phyloP scores from a whole-genome alignment of 2,888 invertebrate genomes.

The Heteromurus nitidus region DNA sequence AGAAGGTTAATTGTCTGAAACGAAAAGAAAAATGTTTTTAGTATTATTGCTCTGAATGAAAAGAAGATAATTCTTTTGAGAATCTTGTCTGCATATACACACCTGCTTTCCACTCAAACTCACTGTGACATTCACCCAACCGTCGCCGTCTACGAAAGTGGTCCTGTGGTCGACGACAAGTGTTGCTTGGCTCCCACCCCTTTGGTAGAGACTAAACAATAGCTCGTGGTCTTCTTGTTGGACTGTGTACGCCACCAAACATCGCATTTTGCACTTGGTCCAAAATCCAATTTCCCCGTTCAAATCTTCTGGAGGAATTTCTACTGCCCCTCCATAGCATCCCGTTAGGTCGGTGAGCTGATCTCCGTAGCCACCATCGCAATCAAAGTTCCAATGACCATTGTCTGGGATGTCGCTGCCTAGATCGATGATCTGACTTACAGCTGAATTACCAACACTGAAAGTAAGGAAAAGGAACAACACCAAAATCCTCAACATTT shows the following conservation, averaged over 20 bases:
- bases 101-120: too few relatives aligned
- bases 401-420: background rate
- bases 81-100: too few relatives aligned
- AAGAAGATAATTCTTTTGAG: background rate
- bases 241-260: background rate
- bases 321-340: background rate
- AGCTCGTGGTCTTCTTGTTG: background rate
- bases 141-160: background rate
- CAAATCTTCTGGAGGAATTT: slow-evolving; percentile 1
- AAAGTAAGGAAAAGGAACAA: too few relatives aligned
- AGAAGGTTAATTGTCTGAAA: background rate
- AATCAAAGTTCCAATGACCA: background rate
- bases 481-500: too few relatives aligned
- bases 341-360: background rate
- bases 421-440: too few relatives aligned
- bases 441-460: too few relatives aligned
- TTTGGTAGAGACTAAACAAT: background rate
- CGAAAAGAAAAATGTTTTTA: too few relatives aligned
- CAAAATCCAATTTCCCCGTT: slow-evolving; percentile 25
- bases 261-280: background rate
- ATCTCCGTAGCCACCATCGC: background rate
- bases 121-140: background rate
- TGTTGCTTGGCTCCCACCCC: background rate
- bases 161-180: background rate
- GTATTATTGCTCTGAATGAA: background rate